Evolutionary conservation across 1,140 invertebrate species (phyloP).

Genomic region (Periplaneta americana): DNA sequence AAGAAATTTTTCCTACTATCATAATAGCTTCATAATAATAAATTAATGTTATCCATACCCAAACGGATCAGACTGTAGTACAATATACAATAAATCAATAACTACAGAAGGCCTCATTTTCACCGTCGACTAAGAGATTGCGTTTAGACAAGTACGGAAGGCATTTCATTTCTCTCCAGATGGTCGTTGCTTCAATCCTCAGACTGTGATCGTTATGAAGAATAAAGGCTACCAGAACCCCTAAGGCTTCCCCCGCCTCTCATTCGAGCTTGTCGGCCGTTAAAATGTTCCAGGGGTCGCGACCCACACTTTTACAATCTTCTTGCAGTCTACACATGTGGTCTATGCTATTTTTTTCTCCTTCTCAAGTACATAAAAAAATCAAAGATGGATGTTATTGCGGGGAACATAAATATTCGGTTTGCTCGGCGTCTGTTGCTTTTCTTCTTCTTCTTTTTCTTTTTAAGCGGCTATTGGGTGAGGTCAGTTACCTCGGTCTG

Average conservation of each 20-base stretch:
- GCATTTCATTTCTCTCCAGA: background rate
- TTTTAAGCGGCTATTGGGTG: background rate
- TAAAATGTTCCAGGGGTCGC: background rate
- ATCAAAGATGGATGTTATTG: background rate
- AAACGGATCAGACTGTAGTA: no score
- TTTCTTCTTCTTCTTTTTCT: background rate
- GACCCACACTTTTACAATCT: background rate
- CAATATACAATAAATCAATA: no score
- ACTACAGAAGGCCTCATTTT: no score
- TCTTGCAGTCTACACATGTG: background rate
- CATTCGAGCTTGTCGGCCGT: background rate
- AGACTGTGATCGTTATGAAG: background rate
- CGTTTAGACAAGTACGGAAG: no score
- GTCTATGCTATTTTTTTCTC: background rate
- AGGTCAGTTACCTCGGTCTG: background rate
- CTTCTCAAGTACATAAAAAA: no score
- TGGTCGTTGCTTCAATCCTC: background rate
- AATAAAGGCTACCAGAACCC: background rate
- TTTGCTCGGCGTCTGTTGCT: background rate
- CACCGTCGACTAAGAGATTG: no score
- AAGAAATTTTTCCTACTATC: no score
- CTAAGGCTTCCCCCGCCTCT: no score
- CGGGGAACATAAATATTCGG: background rate
- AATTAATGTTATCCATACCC: no score
- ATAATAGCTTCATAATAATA: no score